These are phyloP conservation scores for Gymnobelideus leadbeateri DNA, from an alignment of 2,113 vertebrate species.

Conservation along the genomic window DNA sequence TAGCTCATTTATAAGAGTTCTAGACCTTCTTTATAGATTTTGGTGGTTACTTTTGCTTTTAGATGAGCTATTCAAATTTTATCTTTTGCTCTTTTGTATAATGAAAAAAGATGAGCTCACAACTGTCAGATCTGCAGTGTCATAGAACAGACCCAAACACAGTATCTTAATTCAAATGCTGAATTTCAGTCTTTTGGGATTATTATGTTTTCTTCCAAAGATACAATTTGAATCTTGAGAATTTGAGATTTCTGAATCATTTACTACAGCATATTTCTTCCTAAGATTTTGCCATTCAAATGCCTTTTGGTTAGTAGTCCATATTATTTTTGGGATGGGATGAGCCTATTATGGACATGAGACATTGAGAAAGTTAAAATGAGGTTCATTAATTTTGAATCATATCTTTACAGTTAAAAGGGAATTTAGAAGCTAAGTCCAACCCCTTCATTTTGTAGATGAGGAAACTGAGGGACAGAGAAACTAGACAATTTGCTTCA, in stretches of 20 bases:
- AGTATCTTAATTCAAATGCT: conserved; percentile 20
- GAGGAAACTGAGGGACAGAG: background rate
- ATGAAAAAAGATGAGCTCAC: background rate
- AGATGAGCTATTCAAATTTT: background rate
- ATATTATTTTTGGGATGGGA: background rate
- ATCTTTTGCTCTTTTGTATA: conserved; percentile 12
- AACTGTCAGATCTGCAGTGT: background rate
- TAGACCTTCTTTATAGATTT: conserved; percentile 23
- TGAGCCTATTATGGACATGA: background rate
- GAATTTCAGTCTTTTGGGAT: background rate
- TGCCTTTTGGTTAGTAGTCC: background rate
- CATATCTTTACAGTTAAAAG: background rate
- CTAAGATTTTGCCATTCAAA: background rate
- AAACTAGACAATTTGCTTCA: background rate
- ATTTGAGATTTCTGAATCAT: conserved; percentile 2
- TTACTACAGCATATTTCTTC: background rate
- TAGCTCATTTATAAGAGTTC: background rate
- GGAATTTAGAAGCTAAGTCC: background rate
- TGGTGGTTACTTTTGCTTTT: background rate
- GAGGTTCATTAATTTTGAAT: background rate
- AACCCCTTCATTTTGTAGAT: background rate
- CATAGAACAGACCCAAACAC: background rate
- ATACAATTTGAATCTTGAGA: background rate
- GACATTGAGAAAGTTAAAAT: conserved; percentile 15
- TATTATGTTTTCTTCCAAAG: background rate